A percentile compares a stretch with the other conserved stretches of the same genome.
phyloP scores from a whole-genome alignment of 2,888 invertebrate species.

The Argyresthia albistria region DNA sequence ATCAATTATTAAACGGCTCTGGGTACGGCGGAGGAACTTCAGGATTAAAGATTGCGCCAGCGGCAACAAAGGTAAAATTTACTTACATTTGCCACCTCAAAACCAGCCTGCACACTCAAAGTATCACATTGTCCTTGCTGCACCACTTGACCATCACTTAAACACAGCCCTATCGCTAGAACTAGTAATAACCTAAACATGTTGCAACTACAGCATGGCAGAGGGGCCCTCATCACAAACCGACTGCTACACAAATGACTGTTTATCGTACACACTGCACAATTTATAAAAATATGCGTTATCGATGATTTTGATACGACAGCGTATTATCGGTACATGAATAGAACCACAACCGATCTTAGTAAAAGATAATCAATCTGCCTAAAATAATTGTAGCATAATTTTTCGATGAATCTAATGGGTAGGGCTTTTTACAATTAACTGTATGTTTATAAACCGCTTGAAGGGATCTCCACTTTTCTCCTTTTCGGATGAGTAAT shows the following conservation, averaged over 20 bases:
- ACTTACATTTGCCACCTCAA: conserved; percentile 30
- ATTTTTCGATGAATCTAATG: too few species aligned
- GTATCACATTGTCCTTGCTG: conserved; percentile 39
- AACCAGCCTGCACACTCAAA: conserved; percentile 20
- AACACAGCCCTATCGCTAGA: conserved; percentile 29
- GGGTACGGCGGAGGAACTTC: too few species aligned
- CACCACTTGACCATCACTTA: conserved; percentile 35
- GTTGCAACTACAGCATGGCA: neutral
- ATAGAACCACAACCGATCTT: too few species aligned
- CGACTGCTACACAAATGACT: neutral
- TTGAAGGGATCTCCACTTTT: too few species aligned
- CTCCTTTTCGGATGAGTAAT: too few species aligned
- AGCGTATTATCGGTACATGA: neutral
- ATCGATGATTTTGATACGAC: neutral
- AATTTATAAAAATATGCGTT: neutral
- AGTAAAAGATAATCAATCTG: too few species aligned
- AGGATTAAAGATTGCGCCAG: neutral
- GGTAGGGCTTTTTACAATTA: too few species aligned
- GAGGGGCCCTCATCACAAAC: neutral
- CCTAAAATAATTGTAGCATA: too few species aligned
- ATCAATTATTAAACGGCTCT: too few species aligned
- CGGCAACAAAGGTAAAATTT: neutral
- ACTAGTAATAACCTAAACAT: conserved; percentile 17
- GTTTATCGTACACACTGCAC: neutral
- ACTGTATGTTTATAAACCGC: too few species aligned